Evolutionary conservation across 2,888 invertebrate genomes (phyloP), one percentile per base, ranked within the genome.

Genomic region (Actias luna): DNA sequence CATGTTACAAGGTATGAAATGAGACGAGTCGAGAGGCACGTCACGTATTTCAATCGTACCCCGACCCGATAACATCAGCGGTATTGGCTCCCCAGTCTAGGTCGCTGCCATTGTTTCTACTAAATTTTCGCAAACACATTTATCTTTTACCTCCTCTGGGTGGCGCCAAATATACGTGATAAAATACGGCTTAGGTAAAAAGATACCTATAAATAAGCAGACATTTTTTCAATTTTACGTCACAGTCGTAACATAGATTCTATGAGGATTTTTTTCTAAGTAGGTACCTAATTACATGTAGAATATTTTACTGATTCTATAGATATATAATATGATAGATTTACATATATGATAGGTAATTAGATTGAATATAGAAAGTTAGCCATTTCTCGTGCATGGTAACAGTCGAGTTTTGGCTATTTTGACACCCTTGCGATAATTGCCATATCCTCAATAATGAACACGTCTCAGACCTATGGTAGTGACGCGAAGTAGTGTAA

Each of bases 31-130:
- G 72, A 75, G 65, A 86, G 73, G 79, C 83, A 70, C 69, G 78
- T 82, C 88, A 88, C 89, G 88, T 88, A 87, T 84, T 86, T 88
- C 86, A 89, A 89, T 90, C 79, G 83, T 81, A 79, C 80, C 74
- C 79, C 80, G 77, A 77, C 78, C 78, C 78, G 78, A 80, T 79
- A 80, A 74, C 73, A 72, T 77, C 78, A 74, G 75, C 74, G 69
- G 71, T 78, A 75, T 74, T 76, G 74, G 72, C 71, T 75, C 70
- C 67, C 73, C 68, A 69, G 67, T 70, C 71, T 67, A 68, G 67
- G 67, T 42, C 42, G 42, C 42, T 18, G 18, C 42, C 42, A 2
- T 42, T 42, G n/a, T 42, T 18, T 42, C 5, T 18, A 42, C 42
- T 18, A 42, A 42, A 18, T 42, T 42, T 42, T 16, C 42, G 66